Conservation (phyloP, 1,140 invertebrate genomes). For the Meloidogyne exigua region DNA sequence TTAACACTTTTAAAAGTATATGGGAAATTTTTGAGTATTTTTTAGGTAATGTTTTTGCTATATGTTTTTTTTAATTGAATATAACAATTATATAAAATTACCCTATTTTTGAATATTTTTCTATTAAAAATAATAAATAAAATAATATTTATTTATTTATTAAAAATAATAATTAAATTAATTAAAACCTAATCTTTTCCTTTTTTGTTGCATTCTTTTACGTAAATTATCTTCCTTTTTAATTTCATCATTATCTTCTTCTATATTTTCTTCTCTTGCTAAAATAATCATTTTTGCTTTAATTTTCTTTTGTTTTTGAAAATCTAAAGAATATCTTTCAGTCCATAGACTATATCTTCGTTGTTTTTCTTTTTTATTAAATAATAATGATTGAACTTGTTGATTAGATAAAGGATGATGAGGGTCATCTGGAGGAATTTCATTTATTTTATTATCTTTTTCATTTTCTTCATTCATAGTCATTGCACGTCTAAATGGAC, state of each 20-base stretch:
- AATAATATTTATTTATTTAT: no score
- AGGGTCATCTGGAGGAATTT: neutral
- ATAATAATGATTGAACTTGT: neutral
- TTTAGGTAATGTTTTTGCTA: no score
- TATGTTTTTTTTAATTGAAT: no score
- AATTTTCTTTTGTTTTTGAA: constrained; percentile 1
- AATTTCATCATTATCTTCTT: neutral
- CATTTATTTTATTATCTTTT: neutral
- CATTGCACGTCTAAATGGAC: neutral
- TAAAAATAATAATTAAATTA: neutral
- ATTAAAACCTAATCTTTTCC: neutral
- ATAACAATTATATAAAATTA: no score
- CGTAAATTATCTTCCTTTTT: neutral
- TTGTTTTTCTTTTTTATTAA: constrained; percentile 3
- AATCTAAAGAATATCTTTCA: constrained; percentile 1
- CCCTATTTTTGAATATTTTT: no score
- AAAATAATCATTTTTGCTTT: neutral
- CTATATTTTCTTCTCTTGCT: neutral
- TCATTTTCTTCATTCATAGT: neutral
- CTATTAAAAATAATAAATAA: no score
- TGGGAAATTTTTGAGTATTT: no score
- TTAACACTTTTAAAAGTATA: no score
- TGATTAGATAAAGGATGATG: neutral
- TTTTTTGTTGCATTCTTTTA: neutral
- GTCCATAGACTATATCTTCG: constrained; percentile 2